Conservation (phyloP, 2,113 vertebrate species). For the Eleginops maclovinus region DNA sequence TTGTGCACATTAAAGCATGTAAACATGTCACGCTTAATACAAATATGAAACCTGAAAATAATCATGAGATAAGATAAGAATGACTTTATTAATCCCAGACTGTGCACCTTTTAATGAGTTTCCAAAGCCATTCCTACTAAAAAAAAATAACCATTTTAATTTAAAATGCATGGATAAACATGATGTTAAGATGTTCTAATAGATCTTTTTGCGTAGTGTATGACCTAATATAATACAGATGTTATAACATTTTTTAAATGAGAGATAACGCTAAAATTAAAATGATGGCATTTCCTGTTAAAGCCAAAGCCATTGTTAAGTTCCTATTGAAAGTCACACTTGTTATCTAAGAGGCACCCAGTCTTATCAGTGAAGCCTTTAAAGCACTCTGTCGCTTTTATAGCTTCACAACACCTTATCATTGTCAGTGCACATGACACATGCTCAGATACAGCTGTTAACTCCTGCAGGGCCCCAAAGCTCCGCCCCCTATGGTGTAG, state of each 20-base stretch:
- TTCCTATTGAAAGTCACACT: not conserved
- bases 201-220: not conserved
- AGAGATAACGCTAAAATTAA: not conserved
- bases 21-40: no score
- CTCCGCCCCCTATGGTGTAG: constrained; percentile 8
- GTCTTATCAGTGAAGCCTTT: constrained; percentile 15
- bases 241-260: not conserved
- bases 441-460: not conserved
- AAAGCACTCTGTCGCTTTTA: not conserved
- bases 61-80: no score
- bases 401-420: not conserved
- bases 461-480: constrained; percentile 10
- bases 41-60: no score
- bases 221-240: not conserved
- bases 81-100: no score
- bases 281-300: not conserved
- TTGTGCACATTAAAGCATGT: no score
- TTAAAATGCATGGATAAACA: not conserved
- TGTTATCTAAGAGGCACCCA: constrained; percentile 7
- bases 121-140: no score
- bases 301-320: not conserved
- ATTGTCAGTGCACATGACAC: not conserved
- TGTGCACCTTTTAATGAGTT: no score
- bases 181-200: not conserved
- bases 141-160: no score